Evolutionary conservation across 2,113 vertebrate genomes (phyloP).

Genomic region (Corythoichthys haematopterus): DNA sequence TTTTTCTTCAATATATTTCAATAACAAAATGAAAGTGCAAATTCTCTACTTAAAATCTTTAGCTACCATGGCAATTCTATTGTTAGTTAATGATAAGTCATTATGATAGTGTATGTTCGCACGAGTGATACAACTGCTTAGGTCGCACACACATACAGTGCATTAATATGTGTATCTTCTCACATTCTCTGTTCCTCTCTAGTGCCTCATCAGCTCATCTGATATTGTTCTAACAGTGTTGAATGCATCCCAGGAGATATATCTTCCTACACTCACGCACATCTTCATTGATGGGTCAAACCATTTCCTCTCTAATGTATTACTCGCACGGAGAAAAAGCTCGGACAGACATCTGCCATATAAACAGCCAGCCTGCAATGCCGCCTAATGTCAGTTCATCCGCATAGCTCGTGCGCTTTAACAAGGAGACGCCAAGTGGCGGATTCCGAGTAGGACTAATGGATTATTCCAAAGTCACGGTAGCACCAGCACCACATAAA

Average conservation of each 20-base stretch:
- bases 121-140: constrained; percentile 2
- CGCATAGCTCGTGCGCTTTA: constrained; percentile 29
- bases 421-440: constrained; percentile 13
- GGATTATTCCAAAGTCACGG: constrained; percentile 33
- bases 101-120: no score
- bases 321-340: constrained; percentile 26
- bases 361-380: constrained; percentile 25
- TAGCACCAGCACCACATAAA: neutral
- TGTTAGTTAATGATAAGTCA: no score
- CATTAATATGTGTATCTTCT: constrained; percentile 23
- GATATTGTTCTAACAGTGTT: constrained; percentile 57
- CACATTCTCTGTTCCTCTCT: constrained; percentile 28
- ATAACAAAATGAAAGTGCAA: no score
- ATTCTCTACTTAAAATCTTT: no score
- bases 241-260: constrained; percentile 59
- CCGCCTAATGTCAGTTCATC: constrained; percentile 15
- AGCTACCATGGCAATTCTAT: no score
- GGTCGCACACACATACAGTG: constrained; percentile 21
- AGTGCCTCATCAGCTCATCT: constrained; percentile 47
- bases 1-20: no score
- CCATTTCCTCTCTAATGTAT: constrained; percentile 39
- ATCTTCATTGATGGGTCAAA: constrained; percentile 31
- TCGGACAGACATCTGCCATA: constrained; percentile 34
- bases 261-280: constrained; percentile 37
- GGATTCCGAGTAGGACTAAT: constrained; percentile 15